Evolutionary conservation across 2,797 vertebrate species (phyloP).

Genomic region (Enteromius argenteus): DNA sequence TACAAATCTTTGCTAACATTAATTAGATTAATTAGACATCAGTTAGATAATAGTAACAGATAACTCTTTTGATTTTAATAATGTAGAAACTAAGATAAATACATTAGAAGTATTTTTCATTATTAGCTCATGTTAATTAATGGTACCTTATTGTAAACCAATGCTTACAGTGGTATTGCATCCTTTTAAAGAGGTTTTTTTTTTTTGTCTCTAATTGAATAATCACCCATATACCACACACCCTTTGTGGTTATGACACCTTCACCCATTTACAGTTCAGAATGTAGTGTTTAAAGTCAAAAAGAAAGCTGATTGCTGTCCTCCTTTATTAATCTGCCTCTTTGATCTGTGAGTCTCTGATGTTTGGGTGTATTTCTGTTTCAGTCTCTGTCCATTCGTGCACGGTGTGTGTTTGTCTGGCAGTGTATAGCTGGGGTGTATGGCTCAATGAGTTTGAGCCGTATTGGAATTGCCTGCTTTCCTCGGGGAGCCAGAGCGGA

Average conservation of each 20-base stretch:
- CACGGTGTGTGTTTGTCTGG: not conserved
- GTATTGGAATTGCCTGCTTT: constrained; percentile 53
- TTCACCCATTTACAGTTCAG: constrained; percentile 33
- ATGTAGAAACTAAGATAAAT: not conserved
- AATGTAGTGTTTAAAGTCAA: constrained; percentile 30
- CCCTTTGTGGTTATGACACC: constrained; percentile 40
- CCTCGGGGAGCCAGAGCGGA: constrained; percentile 53
- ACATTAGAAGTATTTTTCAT: not conserved
- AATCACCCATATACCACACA: not conserved
- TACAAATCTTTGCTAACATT: not conserved
- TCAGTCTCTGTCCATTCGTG: constrained; percentile 36
- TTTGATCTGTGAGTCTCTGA: constrained; percentile 39
- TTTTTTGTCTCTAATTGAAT: not conserved
- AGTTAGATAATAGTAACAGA: not conserved
- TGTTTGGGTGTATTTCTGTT: constrained; percentile 49
- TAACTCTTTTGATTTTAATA: not conserved
- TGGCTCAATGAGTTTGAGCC: constrained; percentile 56
- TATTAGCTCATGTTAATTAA: not conserved
- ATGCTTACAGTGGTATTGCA: not conserved
- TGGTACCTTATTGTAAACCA: not conserved
- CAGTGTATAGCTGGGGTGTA: constrained; percentile 49
- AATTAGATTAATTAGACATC: not conserved
- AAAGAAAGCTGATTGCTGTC: constrained; percentile 39
- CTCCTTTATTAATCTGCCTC: constrained; percentile 33
- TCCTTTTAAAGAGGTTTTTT: not conserved